Base-by-base conservation (phyloP, 2,797 vertebrate genomes). In the Xiphophorus birchmanni region DNA sequence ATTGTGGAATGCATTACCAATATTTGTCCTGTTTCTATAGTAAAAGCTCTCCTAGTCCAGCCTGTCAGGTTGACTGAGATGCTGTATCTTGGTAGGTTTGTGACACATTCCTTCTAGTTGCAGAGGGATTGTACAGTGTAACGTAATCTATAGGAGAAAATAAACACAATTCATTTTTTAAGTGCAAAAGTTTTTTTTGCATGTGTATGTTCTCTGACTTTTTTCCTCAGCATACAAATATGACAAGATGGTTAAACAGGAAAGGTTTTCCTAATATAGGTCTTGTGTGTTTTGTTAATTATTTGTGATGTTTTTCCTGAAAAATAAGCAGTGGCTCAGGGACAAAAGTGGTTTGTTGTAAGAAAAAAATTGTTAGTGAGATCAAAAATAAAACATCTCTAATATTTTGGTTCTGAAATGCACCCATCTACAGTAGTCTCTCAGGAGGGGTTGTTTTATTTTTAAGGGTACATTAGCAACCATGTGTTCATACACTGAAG, bases 391-490 rank as follows among this genome's bases (percentile, higher is more conserved):
- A 40, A 69, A 42, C 56, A 63, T 72, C 21, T 78, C 60, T 40
- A 58, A 74, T 73, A 45, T 29, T 45, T 6, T 29, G 8, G 13
- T 72, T 72, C 82, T 42, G 45, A 44, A 84, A 79, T 78, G 23
- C 74, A 81, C 4, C 37, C 72, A 76, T 50, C 80, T 50, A 32
- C 32, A 32, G 32, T 32, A 50, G 52, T 50, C 45, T 75, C 75
- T 79, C 3, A 73, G 45, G 50, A 74, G 52, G 4, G 58, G 85
- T 75, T 71, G 77, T 21, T 71, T 9, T 84, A 73, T 69, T 80
- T 21, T 69, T 74, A 73, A 79, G 15, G 58, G 56, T n/a, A 67
- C 80, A 82, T 84, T 76, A 75, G 60, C 32, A 65, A 69, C 37
- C 84, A 10, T 29, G 37, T 5, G 37, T 35, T 47, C 47, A 67